Evolutionary conservation across 2,113 vertebrate genomes (phyloP).

Genomic region (Vimba vimba): DNA sequence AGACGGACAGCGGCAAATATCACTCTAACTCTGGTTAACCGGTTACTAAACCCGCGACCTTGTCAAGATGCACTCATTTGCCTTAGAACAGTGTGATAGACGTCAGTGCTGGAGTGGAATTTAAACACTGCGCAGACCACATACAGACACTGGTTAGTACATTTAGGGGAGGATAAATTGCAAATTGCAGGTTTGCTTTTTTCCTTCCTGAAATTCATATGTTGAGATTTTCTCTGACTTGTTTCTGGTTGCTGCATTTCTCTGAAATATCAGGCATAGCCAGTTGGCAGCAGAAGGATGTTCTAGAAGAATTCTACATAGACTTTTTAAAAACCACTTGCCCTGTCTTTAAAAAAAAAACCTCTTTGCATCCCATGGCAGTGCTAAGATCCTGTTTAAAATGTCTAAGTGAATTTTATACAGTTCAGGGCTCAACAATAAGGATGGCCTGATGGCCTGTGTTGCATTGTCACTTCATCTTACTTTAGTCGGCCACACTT

Average conservation of each 20-base stretch:
- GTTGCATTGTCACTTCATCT: too few species aligned
- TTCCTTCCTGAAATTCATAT: conserved; percentile 29
- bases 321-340: conserved; percentile 6
- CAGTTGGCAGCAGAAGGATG: conserved; percentile 20
- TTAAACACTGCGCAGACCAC: conserved; percentile 25
- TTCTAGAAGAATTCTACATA: background rate
- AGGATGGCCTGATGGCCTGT: too few species aligned
- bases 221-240: conserved; percentile 14
- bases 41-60: conserved; percentile 20
- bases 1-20: background rate
- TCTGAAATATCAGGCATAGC: conserved; percentile 9
- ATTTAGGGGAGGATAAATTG: conserved; percentile 32
- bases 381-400: background rate
- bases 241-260: conserved; percentile 25
- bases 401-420: background rate
- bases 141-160: background rate
- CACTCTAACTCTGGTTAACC: conserved; percentile 30
- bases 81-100: background rate
- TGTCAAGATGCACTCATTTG: conserved; percentile 26
- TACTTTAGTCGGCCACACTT: too few species aligned
- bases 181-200: conserved; percentile 33
- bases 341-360: background rate
- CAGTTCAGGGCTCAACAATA: too few species aligned
- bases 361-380: background rate
- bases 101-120: conserved; percentile 3